Percentiles rank a stretch among this genome's conserved stretches.
Conservation (phyloP, 2,113 vertebrate species). For the Fulmarus glacialis region DNA sequence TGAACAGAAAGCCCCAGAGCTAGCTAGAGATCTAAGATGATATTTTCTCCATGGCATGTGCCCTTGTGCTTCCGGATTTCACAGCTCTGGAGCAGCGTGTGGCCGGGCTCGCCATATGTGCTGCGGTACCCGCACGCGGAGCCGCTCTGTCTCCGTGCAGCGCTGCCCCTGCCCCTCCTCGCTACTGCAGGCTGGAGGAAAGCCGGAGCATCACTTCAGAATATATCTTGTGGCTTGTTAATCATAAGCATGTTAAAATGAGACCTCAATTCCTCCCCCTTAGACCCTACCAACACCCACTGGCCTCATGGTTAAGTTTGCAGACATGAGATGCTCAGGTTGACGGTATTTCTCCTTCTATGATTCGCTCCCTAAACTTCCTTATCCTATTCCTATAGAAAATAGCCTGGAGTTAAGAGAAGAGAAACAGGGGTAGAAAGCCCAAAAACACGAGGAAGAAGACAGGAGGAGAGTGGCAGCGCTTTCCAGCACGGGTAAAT, state of each 20-base stretch:
- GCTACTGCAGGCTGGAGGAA: not conserved
- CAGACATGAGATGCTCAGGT: rapidly evolving
- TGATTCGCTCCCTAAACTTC: not conserved
- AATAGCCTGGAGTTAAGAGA: not conserved
- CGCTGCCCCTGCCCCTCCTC: not conserved
- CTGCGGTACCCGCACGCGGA: not conserved
- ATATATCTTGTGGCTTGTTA: not conserved
- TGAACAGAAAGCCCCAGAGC: not conserved
- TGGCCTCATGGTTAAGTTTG: not conserved
- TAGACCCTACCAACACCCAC: not conserved
- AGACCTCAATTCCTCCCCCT: not conserved
- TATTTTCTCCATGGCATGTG: not conserved
- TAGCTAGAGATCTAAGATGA: not conserved
- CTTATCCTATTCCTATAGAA: not conserved
- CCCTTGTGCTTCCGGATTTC: conserved; percentile 18
- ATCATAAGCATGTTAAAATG: not conserved
- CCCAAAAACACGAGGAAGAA: not conserved
- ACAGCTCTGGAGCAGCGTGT: conserved; percentile 19
- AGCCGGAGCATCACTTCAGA: not conserved
- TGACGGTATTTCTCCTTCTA: not conserved
- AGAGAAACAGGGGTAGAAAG: not conserved
- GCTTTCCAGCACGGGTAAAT: not conserved
- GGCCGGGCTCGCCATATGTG: conserved; percentile 47
- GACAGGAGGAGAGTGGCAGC: not conserved
- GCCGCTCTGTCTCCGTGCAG: not conserved